Conservation (phyloP, 37 sponge, comb jelly and placozoan species). For the Theonella swinhoei region DNA sequence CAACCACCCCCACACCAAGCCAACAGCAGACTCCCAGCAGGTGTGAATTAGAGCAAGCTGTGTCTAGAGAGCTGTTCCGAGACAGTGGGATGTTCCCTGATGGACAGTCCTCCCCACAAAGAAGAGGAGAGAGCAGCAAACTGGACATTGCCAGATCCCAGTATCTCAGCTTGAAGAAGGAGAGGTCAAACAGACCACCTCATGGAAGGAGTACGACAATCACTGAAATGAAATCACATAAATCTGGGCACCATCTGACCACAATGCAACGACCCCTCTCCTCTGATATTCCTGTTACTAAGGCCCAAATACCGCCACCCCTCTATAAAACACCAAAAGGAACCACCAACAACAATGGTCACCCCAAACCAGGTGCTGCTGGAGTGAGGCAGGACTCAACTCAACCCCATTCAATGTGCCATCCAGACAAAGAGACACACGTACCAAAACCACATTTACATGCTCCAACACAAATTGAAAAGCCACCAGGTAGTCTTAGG, state of each 20-base stretch:
- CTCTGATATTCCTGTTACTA: background rate
- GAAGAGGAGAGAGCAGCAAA: too few species aligned
- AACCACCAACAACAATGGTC: background rate
- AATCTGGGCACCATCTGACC: too few species aligned
- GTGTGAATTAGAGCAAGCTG: background rate
- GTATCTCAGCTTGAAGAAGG: background rate
- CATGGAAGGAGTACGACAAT: background rate
- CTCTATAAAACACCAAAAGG: background rate
- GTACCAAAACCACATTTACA: too few species aligned
- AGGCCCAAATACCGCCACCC: background rate
- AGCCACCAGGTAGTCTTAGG: too few species aligned
- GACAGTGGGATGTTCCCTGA: too few species aligned
- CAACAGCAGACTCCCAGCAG: background rate
- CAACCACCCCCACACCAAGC: background rate
- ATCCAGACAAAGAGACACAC: background rate
- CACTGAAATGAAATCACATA: background rate
- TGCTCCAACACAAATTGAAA: too few species aligned
- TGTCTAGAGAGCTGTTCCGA: too few species aligned
- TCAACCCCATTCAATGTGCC: background rate
- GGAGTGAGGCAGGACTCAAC: background rate
- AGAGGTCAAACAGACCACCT: background rate
- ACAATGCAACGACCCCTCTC: too few species aligned
- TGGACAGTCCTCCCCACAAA: too few species aligned
- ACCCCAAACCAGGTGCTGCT: background rate
- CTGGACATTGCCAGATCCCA: background rate